phyloP scores from a whole-genome alignment of 2,888 invertebrate genomes.

The Ormyrus nitidulus region DNA sequence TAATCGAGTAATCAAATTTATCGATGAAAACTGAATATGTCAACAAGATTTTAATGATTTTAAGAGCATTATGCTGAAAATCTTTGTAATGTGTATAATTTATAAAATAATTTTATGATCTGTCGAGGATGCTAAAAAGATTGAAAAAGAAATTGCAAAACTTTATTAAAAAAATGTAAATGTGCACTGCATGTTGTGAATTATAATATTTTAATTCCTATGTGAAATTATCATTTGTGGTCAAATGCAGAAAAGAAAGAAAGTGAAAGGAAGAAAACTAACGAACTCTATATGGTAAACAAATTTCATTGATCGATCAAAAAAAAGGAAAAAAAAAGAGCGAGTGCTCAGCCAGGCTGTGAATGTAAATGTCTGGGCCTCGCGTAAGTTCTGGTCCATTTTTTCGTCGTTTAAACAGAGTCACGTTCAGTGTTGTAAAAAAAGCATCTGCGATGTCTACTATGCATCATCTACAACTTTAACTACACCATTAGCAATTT shows the following conservation, averaged over 20 bases:
- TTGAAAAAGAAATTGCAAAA: constrained; percentile 2
- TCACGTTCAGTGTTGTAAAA: constrained; percentile 43
- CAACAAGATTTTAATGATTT: constrained; percentile 42
- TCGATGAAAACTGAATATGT: constrained; percentile 38
- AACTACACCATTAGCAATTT: constrained; percentile 69
- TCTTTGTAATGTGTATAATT: constrained; percentile 40
- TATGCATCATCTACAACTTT: constrained; percentile 49
- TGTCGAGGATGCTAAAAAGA: constrained; percentile 33
- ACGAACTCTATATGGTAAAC: constrained; percentile 20
- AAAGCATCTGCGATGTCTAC: constrained; percentile 49
- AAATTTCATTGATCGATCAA: constrained; percentile 46
- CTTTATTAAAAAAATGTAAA: constrained; percentile 31
- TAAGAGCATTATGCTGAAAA: constrained; percentile 33
- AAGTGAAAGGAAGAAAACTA: constrained; percentile 24
- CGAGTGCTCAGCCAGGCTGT: constrained; percentile 75
- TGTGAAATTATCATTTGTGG: constrained; percentile 42
- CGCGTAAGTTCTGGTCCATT: constrained; percentile 59
- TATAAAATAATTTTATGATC: constrained; percentile 43
- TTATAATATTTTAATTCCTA: constrained; percentile 49
- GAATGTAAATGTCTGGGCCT: constrained; percentile 74
- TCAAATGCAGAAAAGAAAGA: constrained; percentile 29
- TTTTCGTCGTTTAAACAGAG: constrained; percentile 40
- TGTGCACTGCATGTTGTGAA: constrained; percentile 22
- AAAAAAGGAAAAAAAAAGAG: constrained; percentile 30
- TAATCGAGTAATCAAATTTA: constrained; percentile 41